phyloP scores from a whole-genome alignment of 2,888 invertebrate species.

The Saturnia pavonia region DNA sequence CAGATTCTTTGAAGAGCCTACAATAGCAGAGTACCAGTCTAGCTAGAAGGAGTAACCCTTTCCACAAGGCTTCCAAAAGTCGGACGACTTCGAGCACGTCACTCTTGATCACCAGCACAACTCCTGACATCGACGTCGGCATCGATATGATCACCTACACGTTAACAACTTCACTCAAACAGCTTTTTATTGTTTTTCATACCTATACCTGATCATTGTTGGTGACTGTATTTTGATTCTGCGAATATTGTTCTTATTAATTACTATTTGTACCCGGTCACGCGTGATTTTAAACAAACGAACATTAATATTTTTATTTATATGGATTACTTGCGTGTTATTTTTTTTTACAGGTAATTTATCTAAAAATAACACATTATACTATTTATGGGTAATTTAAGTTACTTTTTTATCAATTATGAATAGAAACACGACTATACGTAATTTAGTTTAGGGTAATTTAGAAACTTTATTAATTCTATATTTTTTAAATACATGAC shows the following conservation, averaged over 20 bases:
- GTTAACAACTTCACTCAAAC: neutral
- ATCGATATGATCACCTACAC: slow-evolving; percentile 37
- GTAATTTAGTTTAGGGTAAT: too few species aligned
- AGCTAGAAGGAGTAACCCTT: slow-evolving; percentile 72
- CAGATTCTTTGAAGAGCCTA: slow-evolving; percentile 58
- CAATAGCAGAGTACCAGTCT: slow-evolving; percentile 68
- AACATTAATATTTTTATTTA: too few species aligned
- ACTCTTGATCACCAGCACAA: slow-evolving; percentile 58
- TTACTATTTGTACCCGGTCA: neutral
- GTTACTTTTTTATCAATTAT: too few species aligned
- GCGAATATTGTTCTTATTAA: neutral
- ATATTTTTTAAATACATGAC: too few species aligned
- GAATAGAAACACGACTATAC: too few species aligned
- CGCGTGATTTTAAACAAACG: too few species aligned
- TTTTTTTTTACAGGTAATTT: too few species aligned
- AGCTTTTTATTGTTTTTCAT: neutral
- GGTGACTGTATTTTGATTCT: neutral
- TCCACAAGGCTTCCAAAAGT: slow-evolving; percentile 79
- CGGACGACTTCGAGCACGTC: slow-evolving; percentile 72
- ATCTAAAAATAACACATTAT: too few species aligned
- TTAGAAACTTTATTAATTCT: too few species aligned
- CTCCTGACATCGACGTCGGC: slow-evolving; percentile 54
- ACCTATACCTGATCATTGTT: neutral
- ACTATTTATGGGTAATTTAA: too few species aligned
- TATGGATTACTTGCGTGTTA: too few species aligned